These are phyloP conservation scores for Agriopis marginaria DNA, from an alignment of 2,888 invertebrate species.

Conservation along the genomic window DNA sequence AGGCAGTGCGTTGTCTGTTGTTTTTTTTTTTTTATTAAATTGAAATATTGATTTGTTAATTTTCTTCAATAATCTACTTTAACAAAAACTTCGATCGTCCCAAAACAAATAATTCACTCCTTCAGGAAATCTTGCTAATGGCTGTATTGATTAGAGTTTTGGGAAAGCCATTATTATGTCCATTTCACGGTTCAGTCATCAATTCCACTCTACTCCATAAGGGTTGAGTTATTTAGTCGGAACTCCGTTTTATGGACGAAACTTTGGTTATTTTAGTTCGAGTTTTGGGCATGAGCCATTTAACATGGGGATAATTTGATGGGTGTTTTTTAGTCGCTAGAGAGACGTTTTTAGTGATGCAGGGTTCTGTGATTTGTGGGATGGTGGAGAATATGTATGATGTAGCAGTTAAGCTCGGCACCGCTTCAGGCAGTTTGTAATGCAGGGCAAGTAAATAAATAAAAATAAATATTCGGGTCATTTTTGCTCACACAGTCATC, in stretches of 20 bases:
- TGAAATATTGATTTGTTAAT: neutral
- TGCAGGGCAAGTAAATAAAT: neutral
- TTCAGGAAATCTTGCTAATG: conserved; percentile 33
- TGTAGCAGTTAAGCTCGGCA: neutral
- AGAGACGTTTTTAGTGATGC: conserved; percentile 23
- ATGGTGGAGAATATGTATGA: neutral
- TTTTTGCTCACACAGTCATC: too few species aligned
- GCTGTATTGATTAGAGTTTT: conserved; percentile 47
- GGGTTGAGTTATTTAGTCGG: conserved; percentile 45
- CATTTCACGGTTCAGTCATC: conserved; percentile 48
- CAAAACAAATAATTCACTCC: conserved; percentile 13
- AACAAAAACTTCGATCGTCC: neutral
- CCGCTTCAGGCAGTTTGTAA: conserved; percentile 2
- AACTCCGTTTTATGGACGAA: conserved; percentile 46
- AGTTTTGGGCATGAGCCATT: conserved; percentile 44
- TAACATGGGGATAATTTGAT: conserved; percentile 47
- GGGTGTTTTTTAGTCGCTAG: conserved; percentile 37
- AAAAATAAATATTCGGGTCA: too few species aligned
- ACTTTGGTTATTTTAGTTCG: conserved; percentile 45
- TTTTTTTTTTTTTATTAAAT: neutral
- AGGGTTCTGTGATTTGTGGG: conserved; percentile 13
- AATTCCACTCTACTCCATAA: conserved; percentile 44
- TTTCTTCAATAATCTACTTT: neutral
- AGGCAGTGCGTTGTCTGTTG: too few species aligned
- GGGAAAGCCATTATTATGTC: conserved; percentile 48